Base-by-base conservation (phyloP, 2,888 invertebrate species). In the Erannis defoliaria region DNA sequence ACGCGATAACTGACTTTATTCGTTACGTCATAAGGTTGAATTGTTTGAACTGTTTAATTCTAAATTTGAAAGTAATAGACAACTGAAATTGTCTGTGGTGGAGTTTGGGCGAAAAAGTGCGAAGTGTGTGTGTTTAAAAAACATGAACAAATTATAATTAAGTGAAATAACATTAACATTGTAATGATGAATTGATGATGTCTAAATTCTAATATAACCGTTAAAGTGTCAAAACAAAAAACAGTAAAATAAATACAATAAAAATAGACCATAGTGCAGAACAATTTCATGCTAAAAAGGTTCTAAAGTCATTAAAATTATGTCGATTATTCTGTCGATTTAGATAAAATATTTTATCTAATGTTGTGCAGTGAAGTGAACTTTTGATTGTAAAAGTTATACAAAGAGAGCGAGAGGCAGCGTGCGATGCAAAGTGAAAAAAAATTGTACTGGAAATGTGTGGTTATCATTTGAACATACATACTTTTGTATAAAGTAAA, bases 391-490 rank as follows among this genome's bases (percentile, higher is more conserved):
- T 55, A 14, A 18, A 53, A 29, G 58, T 51, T 43, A n/a, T 40
- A n/a, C n/a, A n/a, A n/a, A n/a, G n/a, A n/a, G n/a, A n/a, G n/a
- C n/a, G n/a, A n/a, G 4, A 35, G 3, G 1, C 2, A 2, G 0
- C 29, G 26, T 46, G 46, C n/a, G 8, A 46, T 46, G 31, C 9
- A 18, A 8, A 48, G 53, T 53, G 59, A 48, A 40, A 59, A 40
- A 21, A 59, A 59, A 21, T n/a, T 59, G 6, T 53, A 59, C 21
- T 59, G 49, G 40, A 56, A 56, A 42, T 56, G 56, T 23, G 49
- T 56, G 5, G 56, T 49, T 16, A 23, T 56, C 16, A 56, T 56
- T 56, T 49, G 33, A 56, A 9, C 8, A 2, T 26, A 23, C 3
- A 26, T 23, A 53, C 21, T 21, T 2, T 9, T 6, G 23, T 14